phyloP scores from a whole-genome alignment of 1,140 invertebrate genomes.

The Drosophila guanche region DNA sequence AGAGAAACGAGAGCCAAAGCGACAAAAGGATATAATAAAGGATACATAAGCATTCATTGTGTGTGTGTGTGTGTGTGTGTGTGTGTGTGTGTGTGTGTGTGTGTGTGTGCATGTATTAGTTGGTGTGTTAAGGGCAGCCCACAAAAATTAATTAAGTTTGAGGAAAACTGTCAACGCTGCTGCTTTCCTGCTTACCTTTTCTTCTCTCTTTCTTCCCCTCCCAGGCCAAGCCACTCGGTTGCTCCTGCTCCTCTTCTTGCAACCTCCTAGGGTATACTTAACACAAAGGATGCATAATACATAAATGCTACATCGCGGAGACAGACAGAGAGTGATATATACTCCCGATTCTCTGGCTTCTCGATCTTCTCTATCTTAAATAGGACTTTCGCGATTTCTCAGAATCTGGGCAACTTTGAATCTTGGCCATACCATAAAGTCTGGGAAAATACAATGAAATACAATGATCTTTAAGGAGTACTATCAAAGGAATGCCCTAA shows the following conservation, averaged over 20 bases:
- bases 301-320: too few relatives aligned
- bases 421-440: too few relatives aligned
- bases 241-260: background rate
- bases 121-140: conserved; percentile 33
- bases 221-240: background rate
- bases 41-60: background rate
- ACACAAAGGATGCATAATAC: conserved; percentile 13
- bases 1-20: conserved; percentile 39
- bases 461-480: too few relatives aligned
- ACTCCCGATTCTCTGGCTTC: too few relatives aligned
- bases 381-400: too few relatives aligned
- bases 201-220: background rate
- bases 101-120: conserved; percentile 47
- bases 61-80: conserved; percentile 13
- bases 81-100: background rate
- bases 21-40: conserved; percentile 1
- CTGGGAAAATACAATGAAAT: too few relatives aligned
- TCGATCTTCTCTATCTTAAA: too few relatives aligned
- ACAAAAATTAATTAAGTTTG: conserved; percentile 76
- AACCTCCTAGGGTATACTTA: conserved; percentile 25
- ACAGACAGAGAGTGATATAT: too few relatives aligned
- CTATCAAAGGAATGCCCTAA: too few relatives aligned
- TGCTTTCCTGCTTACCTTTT: conserved; percentile 15
- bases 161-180: conserved; percentile 78
- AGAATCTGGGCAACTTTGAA: too few relatives aligned